Evolutionary conservation across 1,140 invertebrate genomes (phyloP), one percentile per base, ranked within the genome.

Genomic region (Ganaspis sp.): DNA sequence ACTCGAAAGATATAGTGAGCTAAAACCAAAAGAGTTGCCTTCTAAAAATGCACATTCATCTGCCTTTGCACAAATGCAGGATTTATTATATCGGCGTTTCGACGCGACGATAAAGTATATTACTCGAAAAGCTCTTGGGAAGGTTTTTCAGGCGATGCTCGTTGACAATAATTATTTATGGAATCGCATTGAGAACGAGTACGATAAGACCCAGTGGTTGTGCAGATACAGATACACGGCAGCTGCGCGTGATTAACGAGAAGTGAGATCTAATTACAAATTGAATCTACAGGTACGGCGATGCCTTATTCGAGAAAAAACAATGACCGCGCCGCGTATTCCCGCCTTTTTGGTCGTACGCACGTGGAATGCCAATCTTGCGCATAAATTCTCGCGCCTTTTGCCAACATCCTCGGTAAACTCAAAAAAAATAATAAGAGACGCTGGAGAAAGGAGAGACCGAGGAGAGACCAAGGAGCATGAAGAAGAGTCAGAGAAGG

Each of bases 121-220:
- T 58, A 26, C 54, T 58, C 23, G 54, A 58, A 58, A 58, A 58
- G 54, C 23, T 58, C 54, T 58, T 23, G 19, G 9, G 23, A 12
- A 12, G 12, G 54, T 5, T 26, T 58, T 26, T 12, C 19, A 26
- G 21, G 9, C 54, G 54, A 58, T 58, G 54, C 54, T 29, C 54
- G 54, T 58, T 58, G 54, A 58, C 23, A 58, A 58, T 58, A 58
- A 58, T 58, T 58, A 58, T 58, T 58, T 58, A 58, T 58, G 54
- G 54, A 58, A 58, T 58, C 54, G 54, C 54, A 58, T 58, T 58
- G 54, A 29, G 9, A 58, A 58, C 54, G 54, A 23, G 23, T 58
- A 58, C 54, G 54, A 58, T 58, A 58, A 58, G 54, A 15, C 54
- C 54, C 23, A 58, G 45, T 49, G 45, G 45, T 17, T 49, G n/a